Conservation (phyloP, 2,797 vertebrate species). For the Myoxocephalus aenaeus region DNA sequence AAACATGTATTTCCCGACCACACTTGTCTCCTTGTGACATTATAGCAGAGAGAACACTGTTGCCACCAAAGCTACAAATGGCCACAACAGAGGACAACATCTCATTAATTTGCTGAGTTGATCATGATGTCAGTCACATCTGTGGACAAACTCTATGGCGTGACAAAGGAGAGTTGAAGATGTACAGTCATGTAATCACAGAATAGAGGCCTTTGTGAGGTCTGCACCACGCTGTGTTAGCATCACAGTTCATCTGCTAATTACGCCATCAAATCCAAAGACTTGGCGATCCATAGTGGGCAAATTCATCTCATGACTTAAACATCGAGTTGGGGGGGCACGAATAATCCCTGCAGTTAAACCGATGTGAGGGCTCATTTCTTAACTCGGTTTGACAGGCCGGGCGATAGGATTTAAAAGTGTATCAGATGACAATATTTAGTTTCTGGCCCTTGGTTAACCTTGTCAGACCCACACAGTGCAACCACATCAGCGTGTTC, state of each 20-base stretch:
- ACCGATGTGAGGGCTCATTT: slow-evolving; percentile 69
- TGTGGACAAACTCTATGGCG: slow-evolving; percentile 59
- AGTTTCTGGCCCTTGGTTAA: slow-evolving; percentile 41
- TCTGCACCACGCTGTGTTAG: slow-evolving; percentile 50
- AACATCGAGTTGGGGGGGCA: slow-evolving; percentile 44
- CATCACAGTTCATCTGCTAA: slow-evolving; percentile 75
- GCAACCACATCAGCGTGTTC: slow-evolving; percentile 18
- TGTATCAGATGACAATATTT: slow-evolving; percentile 61
- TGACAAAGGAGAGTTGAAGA: slow-evolving; percentile 56
- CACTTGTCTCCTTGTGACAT: slow-evolving; percentile 13
- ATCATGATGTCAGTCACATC: slow-evolving; percentile 44
- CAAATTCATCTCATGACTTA: slow-evolving; percentile 71
- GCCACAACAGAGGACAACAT: slow-evolving; percentile 21
- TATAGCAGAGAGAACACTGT: slow-evolving; percentile 8
- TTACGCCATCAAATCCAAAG: slow-evolving; percentile 65
- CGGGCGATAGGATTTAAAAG: slow-evolving; percentile 66
- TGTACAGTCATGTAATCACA: slow-evolving; percentile 55
- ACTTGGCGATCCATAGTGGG: slow-evolving; percentile 43
- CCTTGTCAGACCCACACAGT: slow-evolving; percentile 31
- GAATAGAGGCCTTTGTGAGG: slow-evolving; percentile 62
- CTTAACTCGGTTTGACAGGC: slow-evolving; percentile 72
- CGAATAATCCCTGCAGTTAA: slow-evolving; percentile 70
- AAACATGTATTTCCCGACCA: slow-evolving; percentile 22
- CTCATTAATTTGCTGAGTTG: slow-evolving; percentile 20
- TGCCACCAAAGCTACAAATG: slow-evolving; percentile 16